Percentiles rank a stretch among this genome's conserved stretches.
These are phyloP conservation scores for Nezara viridula DNA, from an alignment of 2,888 invertebrate species.

Conservation along the genomic window DNA sequence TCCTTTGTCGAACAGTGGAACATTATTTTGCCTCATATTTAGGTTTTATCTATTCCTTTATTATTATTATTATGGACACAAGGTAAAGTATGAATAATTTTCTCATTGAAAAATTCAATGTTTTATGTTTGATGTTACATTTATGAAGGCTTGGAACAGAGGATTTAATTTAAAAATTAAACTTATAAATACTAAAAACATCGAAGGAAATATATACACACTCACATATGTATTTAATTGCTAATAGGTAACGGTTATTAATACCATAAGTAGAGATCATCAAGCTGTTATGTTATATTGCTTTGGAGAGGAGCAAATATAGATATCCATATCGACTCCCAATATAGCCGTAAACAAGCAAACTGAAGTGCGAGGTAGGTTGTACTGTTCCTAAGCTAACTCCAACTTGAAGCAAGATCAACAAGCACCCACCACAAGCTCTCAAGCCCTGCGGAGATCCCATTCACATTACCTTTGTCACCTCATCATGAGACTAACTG, in stretches of 20 bases:
- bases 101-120: too few relatives aligned
- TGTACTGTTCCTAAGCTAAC: slow-evolving; percentile 24
- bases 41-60: too few relatives aligned
- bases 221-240: too few relatives aligned
- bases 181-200: too few relatives aligned
- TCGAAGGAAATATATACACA: too few relatives aligned
- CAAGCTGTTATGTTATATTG: background rate
- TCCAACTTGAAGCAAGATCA: background rate
- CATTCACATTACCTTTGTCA: background rate
- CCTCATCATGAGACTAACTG: background rate
- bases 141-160: too few relatives aligned
- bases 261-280: background rate
- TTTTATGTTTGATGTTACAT: too few relatives aligned
- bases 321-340: background rate
- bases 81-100: too few relatives aligned
- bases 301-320: background rate
- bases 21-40: too few relatives aligned
- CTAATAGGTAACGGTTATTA: background rate
- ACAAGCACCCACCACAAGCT: background rate
- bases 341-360: background rate
- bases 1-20: too few relatives aligned
- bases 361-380: background rate
- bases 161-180: too few relatives aligned
- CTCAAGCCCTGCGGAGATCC: background rate
- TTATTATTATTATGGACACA: too few relatives aligned